Evolutionary conservation across 2,113 vertebrate genomes (phyloP), one percentile per base, ranked within the genome.

Genomic region (Chaenocephalus aceratus): DNA sequence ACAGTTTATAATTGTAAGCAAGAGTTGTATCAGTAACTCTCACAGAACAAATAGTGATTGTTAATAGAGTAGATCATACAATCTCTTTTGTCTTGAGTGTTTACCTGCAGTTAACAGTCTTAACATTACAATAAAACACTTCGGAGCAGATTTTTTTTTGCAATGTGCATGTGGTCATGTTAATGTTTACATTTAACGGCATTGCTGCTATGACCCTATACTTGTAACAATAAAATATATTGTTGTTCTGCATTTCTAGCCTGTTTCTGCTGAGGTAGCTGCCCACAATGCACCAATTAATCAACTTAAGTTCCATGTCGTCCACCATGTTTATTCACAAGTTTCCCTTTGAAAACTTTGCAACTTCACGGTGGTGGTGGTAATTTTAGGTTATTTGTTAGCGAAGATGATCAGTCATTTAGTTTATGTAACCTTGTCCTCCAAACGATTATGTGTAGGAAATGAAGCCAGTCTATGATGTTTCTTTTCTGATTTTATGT

Each of bases 151-250:
- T 4, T 30, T 30, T 4, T 4, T 30, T 30, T 30, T 30, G 30
- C 30, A 30, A 30, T 30, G 30, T 30, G 30, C 30, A 30, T 30
- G 30, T 3, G 30, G 30, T 30, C 30, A 30, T 30, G 63, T 77
- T 62, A 56, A 76, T 76, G 49, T 68, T 80, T 66, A 63, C 66
- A 60, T 60, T 26, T 56, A 21, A 80, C 14, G 6, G 34, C 21
- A 13, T 57, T 4, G 2, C n/a, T 60, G 48, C 1, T 41, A 34
- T 57, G 45, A 23, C 18, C 14, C 13, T 46, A 14, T 2, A 41
- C 30, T 66, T 18, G 26, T 45, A 21, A n/a, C 0, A 2, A 46
- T 58, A 54, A 62, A 72, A 45, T 9, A 52, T 21, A 2, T 21
- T 8, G 3, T 30, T 30, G 30, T 30, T 30, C 30, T 30, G 30